Percentiles rank a stretch among this genome's conserved stretches.
These are phyloP conservation scores for Littorina saxatilis DNA, from an alignment of 1,140 invertebrate species.

Conservation along the genomic window DNA sequence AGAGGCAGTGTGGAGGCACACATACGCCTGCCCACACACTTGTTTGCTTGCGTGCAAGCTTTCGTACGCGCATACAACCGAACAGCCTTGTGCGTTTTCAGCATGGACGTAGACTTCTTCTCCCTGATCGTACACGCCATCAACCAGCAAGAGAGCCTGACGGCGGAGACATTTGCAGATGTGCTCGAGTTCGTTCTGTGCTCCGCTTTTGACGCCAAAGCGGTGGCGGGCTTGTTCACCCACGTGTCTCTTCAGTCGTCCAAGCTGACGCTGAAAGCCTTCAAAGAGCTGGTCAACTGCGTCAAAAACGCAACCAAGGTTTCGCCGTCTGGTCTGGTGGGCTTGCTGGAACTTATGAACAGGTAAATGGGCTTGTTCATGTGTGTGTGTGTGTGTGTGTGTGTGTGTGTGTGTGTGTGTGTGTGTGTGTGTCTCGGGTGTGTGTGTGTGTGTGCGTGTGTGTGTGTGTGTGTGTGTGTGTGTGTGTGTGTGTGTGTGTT, in stretches of 20 bases:
- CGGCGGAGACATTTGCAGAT: neutral
- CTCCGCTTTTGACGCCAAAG: neutral
- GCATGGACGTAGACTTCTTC: conserved; percentile 16
- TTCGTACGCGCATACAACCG: no score
- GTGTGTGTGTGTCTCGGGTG: no score
- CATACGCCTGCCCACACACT: no score
- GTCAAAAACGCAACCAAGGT: neutral
- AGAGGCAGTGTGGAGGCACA: no score
- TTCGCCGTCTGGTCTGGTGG: neutral
- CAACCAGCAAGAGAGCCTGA: neutral
- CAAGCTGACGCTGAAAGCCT: neutral
- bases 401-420: no score
- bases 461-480: no score
- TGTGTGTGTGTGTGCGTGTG: no score
- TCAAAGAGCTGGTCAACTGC: neutral
- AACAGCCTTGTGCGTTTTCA: neutral
- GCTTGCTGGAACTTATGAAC: neutral
- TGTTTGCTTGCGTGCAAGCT: no score
- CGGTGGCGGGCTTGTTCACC: neutral
- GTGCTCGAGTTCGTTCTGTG: neutral
- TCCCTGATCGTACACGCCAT: conserved; percentile 1
- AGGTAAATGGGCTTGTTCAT: neutral
- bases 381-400: no score
- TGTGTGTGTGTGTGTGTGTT: no score
- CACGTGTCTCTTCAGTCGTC: neutral